Percentiles rank a stretch among this genome's conserved stretches.
phyloP scores from a whole-genome alignment of 2,113 vertebrate species.

The Micromys minutus region DNA sequence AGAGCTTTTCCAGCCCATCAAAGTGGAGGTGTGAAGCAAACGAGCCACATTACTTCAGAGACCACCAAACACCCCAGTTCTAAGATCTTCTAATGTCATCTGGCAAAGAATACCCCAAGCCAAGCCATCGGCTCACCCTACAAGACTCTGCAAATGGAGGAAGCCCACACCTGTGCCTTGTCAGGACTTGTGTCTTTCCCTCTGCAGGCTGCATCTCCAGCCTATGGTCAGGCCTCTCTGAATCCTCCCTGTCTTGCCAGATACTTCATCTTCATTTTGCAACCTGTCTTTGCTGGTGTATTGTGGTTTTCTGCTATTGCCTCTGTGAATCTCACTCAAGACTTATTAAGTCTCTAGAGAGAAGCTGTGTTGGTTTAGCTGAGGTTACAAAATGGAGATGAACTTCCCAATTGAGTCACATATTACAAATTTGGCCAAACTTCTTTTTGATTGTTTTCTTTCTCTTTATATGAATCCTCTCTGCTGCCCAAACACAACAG shows the following conservation, averaged over 20 bases:
- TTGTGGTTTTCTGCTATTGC: constrained; percentile 34
- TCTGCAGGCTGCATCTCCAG: background rate
- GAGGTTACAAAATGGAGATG: constrained; percentile 62
- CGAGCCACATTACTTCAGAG: background rate
- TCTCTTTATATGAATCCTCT: constrained; percentile 29
- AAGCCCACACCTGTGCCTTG: background rate
- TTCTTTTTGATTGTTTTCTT: background rate
- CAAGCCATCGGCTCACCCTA: background rate
- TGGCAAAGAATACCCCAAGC: constrained; percentile 31
- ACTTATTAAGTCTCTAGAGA: constrained; percentile 71
- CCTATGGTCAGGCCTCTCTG: constrained; percentile 17
- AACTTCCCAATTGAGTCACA: constrained; percentile 52
- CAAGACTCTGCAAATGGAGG: background rate
- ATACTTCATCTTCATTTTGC: constrained; percentile 64
- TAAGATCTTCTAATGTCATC: constrained; percentile 39
- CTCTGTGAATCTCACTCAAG: constrained; percentile 5
- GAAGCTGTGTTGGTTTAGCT: constrained; percentile 55
- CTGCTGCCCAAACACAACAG: constrained; percentile 7
- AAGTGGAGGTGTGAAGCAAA: background rate
- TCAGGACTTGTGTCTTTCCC: background rate
- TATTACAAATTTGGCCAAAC: constrained; percentile 40
- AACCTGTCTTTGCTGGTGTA: constrained; percentile 65
- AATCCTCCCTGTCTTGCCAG: constrained; percentile 41
- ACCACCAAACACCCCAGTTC: background rate
- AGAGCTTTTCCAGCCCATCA: constrained; percentile 34